Percentiles rank a stretch among this genome's conserved stretches.
Conservation (phyloP, 2,797 vertebrate genomes). For the Acestrorhynchus altus region DNA sequence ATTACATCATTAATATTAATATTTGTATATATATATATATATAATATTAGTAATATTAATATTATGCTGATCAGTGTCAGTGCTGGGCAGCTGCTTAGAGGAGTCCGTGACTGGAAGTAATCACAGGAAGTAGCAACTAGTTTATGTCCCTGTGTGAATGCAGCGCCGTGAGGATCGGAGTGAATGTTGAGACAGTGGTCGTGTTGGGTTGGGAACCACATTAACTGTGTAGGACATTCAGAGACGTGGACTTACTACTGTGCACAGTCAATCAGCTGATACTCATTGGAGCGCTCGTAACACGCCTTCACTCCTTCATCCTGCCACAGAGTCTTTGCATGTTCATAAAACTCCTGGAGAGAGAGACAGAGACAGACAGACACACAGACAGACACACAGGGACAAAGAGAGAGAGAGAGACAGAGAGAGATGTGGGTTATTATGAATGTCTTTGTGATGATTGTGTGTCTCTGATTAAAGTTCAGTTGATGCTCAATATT, state of each 20-base stretch:
- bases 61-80: no score
- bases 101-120: no score
- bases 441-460: neutral
- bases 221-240: no score
- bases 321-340: conserved; percentile 95
- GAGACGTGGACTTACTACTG: conserved; percentile 89
- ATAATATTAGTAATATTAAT: no score
- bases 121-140: no score
- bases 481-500: neutral
- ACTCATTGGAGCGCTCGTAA: conserved; percentile 96
- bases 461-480: neutral
- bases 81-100: no score
- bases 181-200: no score
- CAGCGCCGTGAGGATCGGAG: no score
- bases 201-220: no score
- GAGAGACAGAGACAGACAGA: conserved; percentile 7
- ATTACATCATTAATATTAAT: no score
- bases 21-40: no score
- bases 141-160: no score
- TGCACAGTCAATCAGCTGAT: conserved; percentile 97
- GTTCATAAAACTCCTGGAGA: conserved; percentile 92
- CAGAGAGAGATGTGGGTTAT: neutral
- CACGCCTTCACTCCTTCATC: conserved; percentile 94
- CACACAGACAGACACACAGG: neutral
- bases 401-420: neutral